These are phyloP conservation scores for Dryomyza anilis DNA, from an alignment of 2,888 invertebrate species.

Conservation along the genomic window DNA sequence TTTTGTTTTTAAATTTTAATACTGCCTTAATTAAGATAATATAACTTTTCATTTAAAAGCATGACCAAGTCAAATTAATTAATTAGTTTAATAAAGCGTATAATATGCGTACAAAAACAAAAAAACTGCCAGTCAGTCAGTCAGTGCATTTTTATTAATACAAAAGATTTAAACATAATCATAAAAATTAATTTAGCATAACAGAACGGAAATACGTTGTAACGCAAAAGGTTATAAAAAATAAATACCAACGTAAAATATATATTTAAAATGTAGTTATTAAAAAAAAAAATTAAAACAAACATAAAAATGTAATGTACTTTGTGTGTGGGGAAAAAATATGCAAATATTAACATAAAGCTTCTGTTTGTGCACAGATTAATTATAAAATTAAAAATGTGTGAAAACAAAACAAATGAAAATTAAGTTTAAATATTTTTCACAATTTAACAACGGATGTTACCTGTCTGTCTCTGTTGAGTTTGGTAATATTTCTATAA, in stretches of 20 bases:
- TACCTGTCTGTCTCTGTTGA: not conserved
- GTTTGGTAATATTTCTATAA: not conserved
- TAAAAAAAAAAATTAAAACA: not conserved
- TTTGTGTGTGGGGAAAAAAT: not conserved
- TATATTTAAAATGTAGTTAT: not conserved
- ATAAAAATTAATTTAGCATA: slow-evolving; percentile 35
- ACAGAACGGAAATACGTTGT: too few relatives aligned
- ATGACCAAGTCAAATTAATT: slow-evolving; percentile 6
- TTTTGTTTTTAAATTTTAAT: not conserved
- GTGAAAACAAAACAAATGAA: not conserved
- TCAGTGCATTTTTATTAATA: not conserved
- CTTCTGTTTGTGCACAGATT: slow-evolving; percentile 15
- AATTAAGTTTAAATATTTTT: not conserved
- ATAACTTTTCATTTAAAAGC: not conserved
- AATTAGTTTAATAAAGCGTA: not conserved
- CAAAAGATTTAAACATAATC: slow-evolving; percentile 30
- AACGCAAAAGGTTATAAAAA: too few relatives aligned
- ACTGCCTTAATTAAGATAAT: not conserved
- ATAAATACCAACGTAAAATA: not conserved
- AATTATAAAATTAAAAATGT: slow-evolving; percentile 16
- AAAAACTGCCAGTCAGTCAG: not conserved
- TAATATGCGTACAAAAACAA: not conserved
- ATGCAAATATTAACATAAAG: slow-evolving; percentile 5
- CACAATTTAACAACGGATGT: slow-evolving; percentile 12
- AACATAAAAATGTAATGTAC: not conserved